phyloP scores from a whole-genome alignment of 1,140 invertebrate genomes.

The Sminthurinus signatus region DNA sequence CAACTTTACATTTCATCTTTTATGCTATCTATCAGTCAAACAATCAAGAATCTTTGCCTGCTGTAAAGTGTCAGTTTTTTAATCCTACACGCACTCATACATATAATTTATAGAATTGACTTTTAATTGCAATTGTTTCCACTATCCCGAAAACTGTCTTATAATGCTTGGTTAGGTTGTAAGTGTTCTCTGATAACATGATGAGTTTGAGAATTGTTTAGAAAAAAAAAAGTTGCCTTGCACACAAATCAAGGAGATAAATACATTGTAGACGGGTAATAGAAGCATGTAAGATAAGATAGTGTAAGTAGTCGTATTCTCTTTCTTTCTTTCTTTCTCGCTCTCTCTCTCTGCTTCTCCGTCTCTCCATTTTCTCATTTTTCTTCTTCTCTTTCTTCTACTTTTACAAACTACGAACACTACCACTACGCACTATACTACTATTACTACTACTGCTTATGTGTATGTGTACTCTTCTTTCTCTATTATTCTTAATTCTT shows the following conservation, averaged over 20 bases:
- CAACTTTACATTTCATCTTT: neutral
- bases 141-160: neutral
- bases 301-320: neutral
- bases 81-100: neutral
- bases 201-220: neutral
- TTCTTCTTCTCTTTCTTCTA: too few species aligned
- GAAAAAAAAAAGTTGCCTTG: neutral
- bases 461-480: too few species aligned
- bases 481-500: too few species aligned
- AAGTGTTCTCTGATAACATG: neutral
- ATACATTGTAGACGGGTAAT: neutral
- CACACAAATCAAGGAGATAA: neutral
- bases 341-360: too few species aligned
- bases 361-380: too few species aligned
- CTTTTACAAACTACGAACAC: neutral
- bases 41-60: neutral
- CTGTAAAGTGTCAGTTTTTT: too few species aligned
- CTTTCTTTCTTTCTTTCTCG: neutral
- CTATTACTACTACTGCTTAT: too few species aligned
- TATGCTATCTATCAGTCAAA: neutral
- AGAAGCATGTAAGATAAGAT: neutral
- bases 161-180: neutral
- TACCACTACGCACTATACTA: neutral
- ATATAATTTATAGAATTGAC: neutral
- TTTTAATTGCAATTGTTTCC: neutral